These are phyloP conservation scores for Hapalemur alaotrensis DNA, from an alignment of 2,797 vertebrate species.

Conservation along the genomic window DNA sequence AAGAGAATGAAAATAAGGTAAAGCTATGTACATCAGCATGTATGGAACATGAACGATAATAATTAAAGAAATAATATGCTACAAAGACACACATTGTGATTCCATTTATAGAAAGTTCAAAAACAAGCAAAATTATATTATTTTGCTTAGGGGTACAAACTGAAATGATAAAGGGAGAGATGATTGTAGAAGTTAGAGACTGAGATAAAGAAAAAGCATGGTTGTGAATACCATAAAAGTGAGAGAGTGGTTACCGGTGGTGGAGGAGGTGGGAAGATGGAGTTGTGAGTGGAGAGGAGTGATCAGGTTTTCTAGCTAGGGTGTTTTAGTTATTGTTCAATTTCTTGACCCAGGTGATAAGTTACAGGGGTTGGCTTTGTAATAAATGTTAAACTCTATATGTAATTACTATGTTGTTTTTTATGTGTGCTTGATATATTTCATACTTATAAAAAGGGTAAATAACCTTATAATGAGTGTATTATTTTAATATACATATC, in stretches of 20 bases:
- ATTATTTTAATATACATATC: not conserved
- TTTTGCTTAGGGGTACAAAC: not conserved
- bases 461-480: not conserved
- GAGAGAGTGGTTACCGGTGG: not conserved
- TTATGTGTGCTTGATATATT: not conserved
- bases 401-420: not conserved
- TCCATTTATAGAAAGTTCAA: not conserved
- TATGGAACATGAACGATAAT: not conserved
- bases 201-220: not conserved
- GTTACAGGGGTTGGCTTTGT: not conserved
- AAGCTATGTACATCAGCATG: not conserved
- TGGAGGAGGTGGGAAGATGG: not conserved
- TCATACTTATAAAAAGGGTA: not conserved
- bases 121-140: not conserved
- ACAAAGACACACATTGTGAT: not conserved
- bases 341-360: not conserved
- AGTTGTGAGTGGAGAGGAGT: not conserved
- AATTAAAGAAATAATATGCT: not conserved
- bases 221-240: not conserved
- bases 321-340: not conserved
- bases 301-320: not conserved
- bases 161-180: not conserved
- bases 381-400: not conserved
- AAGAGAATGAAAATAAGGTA: not conserved
- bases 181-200: not conserved